Evolutionary conservation across 2,888 invertebrate genomes (phyloP).

Genomic region (Acanthosepion lycidas): DNA sequence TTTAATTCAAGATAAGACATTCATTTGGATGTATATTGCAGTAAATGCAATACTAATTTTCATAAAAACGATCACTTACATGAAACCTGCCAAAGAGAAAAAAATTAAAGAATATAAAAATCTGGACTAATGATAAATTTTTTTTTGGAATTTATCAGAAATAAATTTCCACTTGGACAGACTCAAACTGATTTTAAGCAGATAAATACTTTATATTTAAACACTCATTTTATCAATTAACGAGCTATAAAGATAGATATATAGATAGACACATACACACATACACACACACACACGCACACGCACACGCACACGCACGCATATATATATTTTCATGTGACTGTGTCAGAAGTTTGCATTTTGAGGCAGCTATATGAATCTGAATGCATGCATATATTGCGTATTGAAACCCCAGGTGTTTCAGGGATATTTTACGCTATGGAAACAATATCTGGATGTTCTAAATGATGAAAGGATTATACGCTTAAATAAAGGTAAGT

Average conservation of each 20-base stretch:
- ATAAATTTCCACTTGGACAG: not conserved
- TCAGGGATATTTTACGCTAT: not conserved
- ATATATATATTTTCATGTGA: not conserved
- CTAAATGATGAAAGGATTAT: not conserved
- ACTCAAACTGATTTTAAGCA: not conserved
- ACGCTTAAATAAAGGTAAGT: not conserved
- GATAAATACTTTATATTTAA: not conserved
- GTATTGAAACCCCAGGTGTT: not conserved
- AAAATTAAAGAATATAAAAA: too few relatives aligned
- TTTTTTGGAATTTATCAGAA: not conserved
- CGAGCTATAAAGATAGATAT: not conserved
- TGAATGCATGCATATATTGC: not conserved
- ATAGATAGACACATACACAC: not conserved
- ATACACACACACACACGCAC: not conserved
- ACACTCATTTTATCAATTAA: not conserved
- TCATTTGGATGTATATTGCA: not conserved
- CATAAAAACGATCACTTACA: not conserved
- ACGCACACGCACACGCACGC: not conserved
- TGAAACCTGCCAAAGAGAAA: too few relatives aligned
- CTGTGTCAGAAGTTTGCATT: not conserved
- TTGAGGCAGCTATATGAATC: constrained; percentile 21
- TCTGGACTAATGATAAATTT: not conserved
- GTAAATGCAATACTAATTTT: not conserved
- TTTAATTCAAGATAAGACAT: not conserved
- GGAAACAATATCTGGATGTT: constrained; percentile 18